A percentile compares a stretch with the other conserved stretches of the same genome.
Evolutionary conservation across 2,797 vertebrate species (phyloP).

Genomic region (Semotilus atromaculatus): DNA sequence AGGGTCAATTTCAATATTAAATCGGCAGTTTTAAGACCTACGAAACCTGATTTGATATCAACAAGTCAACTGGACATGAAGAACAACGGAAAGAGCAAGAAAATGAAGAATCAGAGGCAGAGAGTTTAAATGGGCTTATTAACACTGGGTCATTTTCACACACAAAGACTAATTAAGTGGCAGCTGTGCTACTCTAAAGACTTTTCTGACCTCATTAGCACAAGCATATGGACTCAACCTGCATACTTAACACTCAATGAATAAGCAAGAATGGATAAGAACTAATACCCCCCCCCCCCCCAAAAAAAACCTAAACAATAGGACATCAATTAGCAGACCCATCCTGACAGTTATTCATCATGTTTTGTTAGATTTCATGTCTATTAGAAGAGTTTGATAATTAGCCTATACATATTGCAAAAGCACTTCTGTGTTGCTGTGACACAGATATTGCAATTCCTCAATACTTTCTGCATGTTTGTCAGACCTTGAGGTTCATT

Average conservation of each 20-base stretch:
- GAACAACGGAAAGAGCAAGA: slow-evolving; percentile 20
- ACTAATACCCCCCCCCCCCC: neutral
- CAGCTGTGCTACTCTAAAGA: slow-evolving; percentile 58
- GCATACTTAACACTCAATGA: slow-evolving; percentile 64
- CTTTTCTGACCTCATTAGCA: slow-evolving; percentile 79
- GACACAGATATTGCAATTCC: neutral
- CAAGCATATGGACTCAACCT: slow-evolving; percentile 73
- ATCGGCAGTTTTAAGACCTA: neutral
- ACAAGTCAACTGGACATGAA: slow-evolving; percentile 26
- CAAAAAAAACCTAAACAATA: neutral
- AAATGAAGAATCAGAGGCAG: slow-evolving; percentile 38
- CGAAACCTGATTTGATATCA: neutral
- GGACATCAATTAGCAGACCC: slow-evolving; percentile 4
- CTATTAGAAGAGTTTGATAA: neutral
- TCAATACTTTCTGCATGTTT: neutral
- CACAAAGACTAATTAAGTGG: slow-evolving; percentile 51
- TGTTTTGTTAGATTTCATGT: neutral
- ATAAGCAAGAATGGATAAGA: slow-evolving; percentile 66
- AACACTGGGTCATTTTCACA: slow-evolving; percentile 67
- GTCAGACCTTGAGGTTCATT: neutral
- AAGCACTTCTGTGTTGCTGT: neutral
- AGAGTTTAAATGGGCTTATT: slow-evolving; percentile 75
- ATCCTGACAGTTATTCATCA: neutral
- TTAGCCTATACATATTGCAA: neutral
- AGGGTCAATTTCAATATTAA: neutral